Percentiles rank a stretch among this genome's conserved stretches.
phyloP scores from a whole-genome alignment of 1,140 invertebrate genomes.

The Tetramorium parvispinum region DNA sequence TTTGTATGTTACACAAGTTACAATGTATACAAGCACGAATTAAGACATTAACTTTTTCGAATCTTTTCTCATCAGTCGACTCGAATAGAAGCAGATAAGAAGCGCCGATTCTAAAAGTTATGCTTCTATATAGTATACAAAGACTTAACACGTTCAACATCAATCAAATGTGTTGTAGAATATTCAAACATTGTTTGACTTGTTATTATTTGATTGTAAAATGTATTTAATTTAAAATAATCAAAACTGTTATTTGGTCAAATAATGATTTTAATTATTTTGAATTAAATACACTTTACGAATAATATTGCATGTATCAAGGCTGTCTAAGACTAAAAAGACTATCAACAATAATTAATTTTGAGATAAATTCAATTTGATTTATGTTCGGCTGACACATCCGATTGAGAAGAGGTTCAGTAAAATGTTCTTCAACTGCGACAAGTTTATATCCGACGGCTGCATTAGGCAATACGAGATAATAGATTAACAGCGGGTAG shows the following conservation, averaged over 20 bases:
- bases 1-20: slow-evolving; percentile 53
- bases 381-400: not conserved
- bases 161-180: not conserved
- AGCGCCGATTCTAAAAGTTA: not conserved
- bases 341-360: not conserved
- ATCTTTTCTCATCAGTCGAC: not conserved
- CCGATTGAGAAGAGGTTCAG: not conserved
- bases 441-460: slow-evolving; percentile 24
- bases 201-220: no score
- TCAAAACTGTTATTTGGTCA: not conserved
- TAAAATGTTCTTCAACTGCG: not conserved
- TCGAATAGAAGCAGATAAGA: not conserved
- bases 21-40: slow-evolving; percentile 25
- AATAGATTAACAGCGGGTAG: slow-evolving; percentile 50
- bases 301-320: not conserved
- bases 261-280: slow-evolving; percentile 18
- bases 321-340: not conserved
- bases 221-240: no score
- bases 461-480: slow-evolving; percentile 52
- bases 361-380: not conserved
- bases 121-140: not conserved
- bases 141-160: not conserved
- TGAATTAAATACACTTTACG: not conserved
- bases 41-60: slow-evolving; percentile 45
- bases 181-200: not conserved